phyloP scores from a whole-genome alignment of 2,113 vertebrate species.

The Hepsetus odoe region DNA sequence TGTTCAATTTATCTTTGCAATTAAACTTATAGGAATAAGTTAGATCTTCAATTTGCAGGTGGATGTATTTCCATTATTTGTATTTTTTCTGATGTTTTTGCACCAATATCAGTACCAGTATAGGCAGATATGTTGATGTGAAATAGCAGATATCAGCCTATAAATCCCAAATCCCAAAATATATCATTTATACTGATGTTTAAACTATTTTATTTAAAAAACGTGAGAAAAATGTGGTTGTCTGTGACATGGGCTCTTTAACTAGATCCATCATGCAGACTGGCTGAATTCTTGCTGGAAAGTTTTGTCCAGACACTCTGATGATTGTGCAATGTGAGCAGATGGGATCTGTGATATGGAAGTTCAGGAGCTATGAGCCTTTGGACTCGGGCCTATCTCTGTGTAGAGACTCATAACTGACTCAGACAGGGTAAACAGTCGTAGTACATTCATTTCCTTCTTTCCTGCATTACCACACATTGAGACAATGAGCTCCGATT shows the following conservation, averaged over 20 bases:
- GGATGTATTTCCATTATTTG: too few relatives aligned
- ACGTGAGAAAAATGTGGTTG: neutral
- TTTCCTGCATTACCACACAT: slow-evolving; percentile 6
- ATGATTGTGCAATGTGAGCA: neutral
- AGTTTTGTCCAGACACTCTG: neutral
- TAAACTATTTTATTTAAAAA: too few relatives aligned
- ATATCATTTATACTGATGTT: too few relatives aligned
- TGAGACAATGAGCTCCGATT: neutral
- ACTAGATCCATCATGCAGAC: neutral
- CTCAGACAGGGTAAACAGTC: slow-evolving; percentile 2
- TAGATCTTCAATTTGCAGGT: too few relatives aligned
- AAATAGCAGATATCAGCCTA: too few relatives aligned
- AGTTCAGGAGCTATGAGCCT: slow-evolving; percentile 12
- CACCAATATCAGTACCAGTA: too few relatives aligned
- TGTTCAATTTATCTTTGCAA: too few relatives aligned
- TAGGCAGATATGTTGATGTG: too few relatives aligned
- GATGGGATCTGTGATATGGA: neutral
- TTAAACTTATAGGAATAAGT: too few relatives aligned
- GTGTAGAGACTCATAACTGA: neutral
- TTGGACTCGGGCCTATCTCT: slow-evolving; percentile 12
- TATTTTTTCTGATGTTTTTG: too few relatives aligned
- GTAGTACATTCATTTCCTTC: slow-evolving; percentile 12
- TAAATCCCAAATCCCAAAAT: too few relatives aligned
- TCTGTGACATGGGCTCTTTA: neutral
- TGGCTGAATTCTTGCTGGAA: neutral